phyloP scores from a whole-genome alignment of 2,888 invertebrate species.

The Cheilosia impressa region DNA sequence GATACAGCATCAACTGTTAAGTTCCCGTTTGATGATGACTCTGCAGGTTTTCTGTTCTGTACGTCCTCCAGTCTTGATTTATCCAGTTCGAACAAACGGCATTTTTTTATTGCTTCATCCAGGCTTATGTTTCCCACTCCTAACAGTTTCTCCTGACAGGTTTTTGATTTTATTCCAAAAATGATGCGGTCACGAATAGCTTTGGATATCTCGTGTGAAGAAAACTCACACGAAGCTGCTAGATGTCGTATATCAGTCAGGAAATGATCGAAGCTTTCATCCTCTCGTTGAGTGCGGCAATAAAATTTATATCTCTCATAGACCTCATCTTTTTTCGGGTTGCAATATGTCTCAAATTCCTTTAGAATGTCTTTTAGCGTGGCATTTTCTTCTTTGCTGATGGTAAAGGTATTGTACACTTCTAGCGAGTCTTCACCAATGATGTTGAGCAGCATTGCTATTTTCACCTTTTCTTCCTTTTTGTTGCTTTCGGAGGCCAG shows the following conservation, averaged over 20 bases:
- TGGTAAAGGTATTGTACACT: slow-evolving; percentile 14
- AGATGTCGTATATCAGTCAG: slow-evolving; percentile 17
- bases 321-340: not conserved
- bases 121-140: slow-evolving; percentile 10
- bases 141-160: slow-evolving; percentile 6
- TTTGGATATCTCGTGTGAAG: slow-evolving; percentile 1
- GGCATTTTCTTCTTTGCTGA: not conserved
- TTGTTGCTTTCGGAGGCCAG: slow-evolving; percentile 1
- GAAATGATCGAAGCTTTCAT: slow-evolving; percentile 25
- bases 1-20: slow-evolving; percentile 11
- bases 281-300: slow-evolving; percentile 18
- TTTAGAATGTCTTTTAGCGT: not conserved
- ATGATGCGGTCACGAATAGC: slow-evolving; percentile 9
- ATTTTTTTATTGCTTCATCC: slow-evolving; percentile 16
- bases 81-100: slow-evolving; percentile 20
- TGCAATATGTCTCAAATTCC: not conserved
- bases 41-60: slow-evolving; percentile 9
- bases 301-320: slow-evolving; percentile 10
- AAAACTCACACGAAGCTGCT: slow-evolving; percentile 17
- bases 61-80: slow-evolving; percentile 26
- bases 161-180: slow-evolving; percentile 9
- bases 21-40: slow-evolving; percentile 23
- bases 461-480: slow-evolving; percentile 13
- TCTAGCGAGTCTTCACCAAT: slow-evolving; percentile 22
- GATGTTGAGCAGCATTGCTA: slow-evolving; percentile 19